Evolutionary conservation across 2,797 vertebrate genomes (phyloP).

Genomic region (Ciconia nigra): DNA sequence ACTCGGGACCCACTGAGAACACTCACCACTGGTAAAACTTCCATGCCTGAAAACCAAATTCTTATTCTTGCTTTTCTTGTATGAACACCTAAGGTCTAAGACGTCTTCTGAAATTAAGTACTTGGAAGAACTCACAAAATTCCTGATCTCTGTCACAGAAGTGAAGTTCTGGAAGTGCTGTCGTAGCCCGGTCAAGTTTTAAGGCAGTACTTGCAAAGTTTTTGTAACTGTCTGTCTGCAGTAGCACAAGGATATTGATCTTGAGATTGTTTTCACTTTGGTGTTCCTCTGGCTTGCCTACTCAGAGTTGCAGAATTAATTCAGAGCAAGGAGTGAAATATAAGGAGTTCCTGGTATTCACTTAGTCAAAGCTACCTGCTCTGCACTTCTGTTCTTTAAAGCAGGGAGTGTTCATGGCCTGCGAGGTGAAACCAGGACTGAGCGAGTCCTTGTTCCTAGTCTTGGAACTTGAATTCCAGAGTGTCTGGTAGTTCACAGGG

Average conservation of each 20-base stretch:
- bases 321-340: not conserved
- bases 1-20: not conserved
- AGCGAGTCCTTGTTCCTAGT: not conserved
- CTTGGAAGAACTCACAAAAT: not conserved
- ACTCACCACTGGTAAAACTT: not conserved
- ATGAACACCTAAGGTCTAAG: not conserved
- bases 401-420: not conserved
- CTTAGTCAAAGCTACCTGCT: not conserved
- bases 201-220: not conserved
- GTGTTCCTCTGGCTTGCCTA: not conserved
- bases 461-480: not conserved
- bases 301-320: not conserved
- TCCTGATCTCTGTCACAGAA: not conserved
- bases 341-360: not conserved
- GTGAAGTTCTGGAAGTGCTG: not conserved
- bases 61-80: not conserved
- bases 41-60: fast-evolving
- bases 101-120: not conserved
- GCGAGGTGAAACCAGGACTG: not conserved
- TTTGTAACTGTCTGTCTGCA: not conserved
- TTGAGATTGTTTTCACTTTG: not conserved
- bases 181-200: not conserved
- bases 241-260: not conserved
- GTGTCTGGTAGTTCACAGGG: not conserved
- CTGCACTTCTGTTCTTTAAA: not conserved